These are phyloP conservation scores for Noctua janthina DNA, from an alignment of 2,888 invertebrate species.

Conservation along the genomic window DNA sequence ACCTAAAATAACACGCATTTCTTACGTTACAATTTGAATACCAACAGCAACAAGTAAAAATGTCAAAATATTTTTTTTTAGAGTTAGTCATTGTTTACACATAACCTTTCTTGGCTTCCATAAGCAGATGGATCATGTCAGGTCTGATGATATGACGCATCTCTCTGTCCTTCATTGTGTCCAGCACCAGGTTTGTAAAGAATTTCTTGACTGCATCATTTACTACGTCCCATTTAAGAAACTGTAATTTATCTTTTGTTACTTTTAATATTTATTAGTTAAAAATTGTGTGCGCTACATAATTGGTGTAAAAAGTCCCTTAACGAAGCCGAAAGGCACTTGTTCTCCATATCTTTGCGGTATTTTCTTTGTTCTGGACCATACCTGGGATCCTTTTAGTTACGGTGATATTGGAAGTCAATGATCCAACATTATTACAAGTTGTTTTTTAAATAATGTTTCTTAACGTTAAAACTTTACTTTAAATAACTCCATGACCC, in stretches of 20 bases:
- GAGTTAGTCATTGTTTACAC: neutral
- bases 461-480: neutral
- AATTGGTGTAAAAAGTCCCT: neutral
- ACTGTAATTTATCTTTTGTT: conserved; percentile 50
- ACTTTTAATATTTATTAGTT: neutral
- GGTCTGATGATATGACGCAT: conserved; percentile 80
- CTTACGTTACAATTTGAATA: neutral
- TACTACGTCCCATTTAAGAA: conserved; percentile 68
- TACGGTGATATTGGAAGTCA: neutral
- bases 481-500: no score
- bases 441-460: no score
- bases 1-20: conserved; percentile 34
- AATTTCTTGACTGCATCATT: conserved; percentile 66
- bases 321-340: neutral
- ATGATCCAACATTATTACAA: neutral
- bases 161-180: conserved; percentile 82
- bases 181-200: conserved; percentile 78
- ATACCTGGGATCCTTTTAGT: neutral
- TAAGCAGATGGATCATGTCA: conserved; percentile 90
- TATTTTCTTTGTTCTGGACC: neutral
- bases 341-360: neutral
- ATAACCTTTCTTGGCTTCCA: conserved; percentile 89
- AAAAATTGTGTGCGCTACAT: neutral
- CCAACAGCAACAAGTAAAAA: neutral
- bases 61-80: neutral